Percentiles rank a stretch among this genome's conserved stretches.
phyloP scores from a whole-genome alignment of 2,113 vertebrate species.

The Scomber colias region DNA sequence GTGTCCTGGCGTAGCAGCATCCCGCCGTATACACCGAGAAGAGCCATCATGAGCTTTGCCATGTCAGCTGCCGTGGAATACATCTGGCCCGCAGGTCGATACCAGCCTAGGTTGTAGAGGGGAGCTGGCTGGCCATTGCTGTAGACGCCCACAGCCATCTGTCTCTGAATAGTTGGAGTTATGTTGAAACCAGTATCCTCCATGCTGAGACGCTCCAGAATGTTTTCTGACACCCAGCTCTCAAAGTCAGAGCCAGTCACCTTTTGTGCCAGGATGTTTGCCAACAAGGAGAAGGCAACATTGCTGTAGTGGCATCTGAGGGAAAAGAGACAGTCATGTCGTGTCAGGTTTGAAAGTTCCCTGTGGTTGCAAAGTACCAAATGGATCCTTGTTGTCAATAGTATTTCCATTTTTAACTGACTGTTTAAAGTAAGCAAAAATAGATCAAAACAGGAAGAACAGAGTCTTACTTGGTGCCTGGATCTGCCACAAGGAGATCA shows the following conservation, averaged over 20 bases:
- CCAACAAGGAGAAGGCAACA: constrained; percentile 92
- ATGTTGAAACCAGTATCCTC: constrained; percentile 91
- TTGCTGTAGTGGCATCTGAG: constrained; percentile 95
- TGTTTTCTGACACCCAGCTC: constrained; percentile 88
- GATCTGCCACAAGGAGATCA: constrained; percentile 90
- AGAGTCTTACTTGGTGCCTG: constrained; percentile 89
- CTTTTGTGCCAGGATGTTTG: constrained; percentile 87
- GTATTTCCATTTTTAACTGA: not conserved
- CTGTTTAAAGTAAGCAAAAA: not conserved
- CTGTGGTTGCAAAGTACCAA: not conserved
- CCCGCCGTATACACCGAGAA: constrained; percentile 84
- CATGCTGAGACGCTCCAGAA: constrained; percentile 90
- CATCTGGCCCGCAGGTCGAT: constrained; percentile 94
- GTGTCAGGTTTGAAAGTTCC: not conserved
- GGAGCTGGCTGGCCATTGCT: constrained; percentile 85
- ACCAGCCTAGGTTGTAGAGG: constrained; percentile 94
- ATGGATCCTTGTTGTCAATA: not conserved
- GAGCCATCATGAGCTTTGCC: constrained; percentile 89
- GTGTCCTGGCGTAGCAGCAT: constrained; percentile 85
- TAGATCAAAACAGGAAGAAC: constrained; percentile 2
- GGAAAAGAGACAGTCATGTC: constrained; percentile 7
- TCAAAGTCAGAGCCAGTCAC: constrained; percentile 87
- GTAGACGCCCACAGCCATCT: constrained; percentile 91
- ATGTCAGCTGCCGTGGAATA: constrained; percentile 92
- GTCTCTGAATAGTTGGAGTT: constrained; percentile 75